Evolutionary conservation across 2,888 invertebrate species (phyloP), one percentile per base, ranked within the genome.

Genomic region (Synanthedon myopaeformis): DNA sequence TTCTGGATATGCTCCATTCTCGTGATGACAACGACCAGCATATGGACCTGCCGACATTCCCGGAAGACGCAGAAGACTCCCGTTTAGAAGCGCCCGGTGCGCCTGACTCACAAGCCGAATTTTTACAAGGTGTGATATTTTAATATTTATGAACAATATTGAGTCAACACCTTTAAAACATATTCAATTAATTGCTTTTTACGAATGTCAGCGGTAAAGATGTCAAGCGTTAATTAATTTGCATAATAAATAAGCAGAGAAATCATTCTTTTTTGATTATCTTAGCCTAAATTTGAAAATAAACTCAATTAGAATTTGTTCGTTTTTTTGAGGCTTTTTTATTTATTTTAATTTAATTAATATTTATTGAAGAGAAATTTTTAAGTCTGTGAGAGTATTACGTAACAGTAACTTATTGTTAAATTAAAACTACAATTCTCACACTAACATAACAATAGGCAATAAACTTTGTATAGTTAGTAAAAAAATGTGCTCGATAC

Each of bases 1-100:
- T 88, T 42, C 82, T 87, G 60, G 89, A 89, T 66, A 85, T 89
- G 82, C 74, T 88, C 19, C 83, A 88, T 60, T 86, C 87, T 2
- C 77, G 76, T 19, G 84, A 86, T 49, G 83, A 87, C 55, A 72
- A 76, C 55, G 72, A 72, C 17, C 73, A 77, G 1, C 80, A 84
- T 57, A 61, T 82, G 54, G 83, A 81, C 58, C 62, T 84, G 53
- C 86, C 86, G 0, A 69, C 68, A 19, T 87, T 87, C 54, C 80
- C 86, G 0, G 82, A 86, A 59, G 86, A 87, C 57, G 59, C 67
- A 2, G 83, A 84, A 51, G 79, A 74, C 54, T 67, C 72, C 2
- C 72, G 71, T 42, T 70, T 66, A 3, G 79, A 81, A 4, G 67
- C 79, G 11, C 73, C 76, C 1, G 60, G 62, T 1, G 54, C 66